Percentiles rank a stretch among this genome's conserved stretches.
These are phyloP conservation scores for Channallabes apus DNA, from an alignment of 2,797 vertebrate genomes.

Conservation along the genomic window DNA sequence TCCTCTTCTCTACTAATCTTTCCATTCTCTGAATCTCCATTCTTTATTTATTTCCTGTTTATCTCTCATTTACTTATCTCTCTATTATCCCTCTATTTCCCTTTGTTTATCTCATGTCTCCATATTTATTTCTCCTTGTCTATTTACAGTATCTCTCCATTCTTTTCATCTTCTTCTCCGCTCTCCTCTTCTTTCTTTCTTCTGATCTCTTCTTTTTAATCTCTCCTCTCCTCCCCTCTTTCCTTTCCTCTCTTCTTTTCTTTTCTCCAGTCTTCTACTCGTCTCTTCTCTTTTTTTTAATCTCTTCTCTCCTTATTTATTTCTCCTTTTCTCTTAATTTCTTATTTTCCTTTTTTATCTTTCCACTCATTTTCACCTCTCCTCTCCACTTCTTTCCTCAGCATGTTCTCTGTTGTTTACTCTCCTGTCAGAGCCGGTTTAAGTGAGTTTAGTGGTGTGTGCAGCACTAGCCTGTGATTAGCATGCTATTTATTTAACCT, in stretches of 20 bases:
- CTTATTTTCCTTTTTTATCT: background rate
- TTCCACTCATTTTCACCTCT: constrained; percentile 9
- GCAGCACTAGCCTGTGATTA: constrained; percentile 58
- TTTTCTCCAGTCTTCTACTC: background rate
- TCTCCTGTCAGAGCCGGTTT: constrained; percentile 56
- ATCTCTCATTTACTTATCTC: background rate
- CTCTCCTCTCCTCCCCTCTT: background rate
- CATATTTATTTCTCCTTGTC: background rate
- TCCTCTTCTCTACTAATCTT: background rate
- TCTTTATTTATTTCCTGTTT: background rate
- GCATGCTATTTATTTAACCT: constrained; percentile 62
- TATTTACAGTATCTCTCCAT: background rate
- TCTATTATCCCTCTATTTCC: background rate
- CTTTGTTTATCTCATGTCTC: background rate
- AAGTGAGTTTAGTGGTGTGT: constrained; percentile 56
- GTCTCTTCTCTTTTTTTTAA: background rate
- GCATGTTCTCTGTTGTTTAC: constrained; percentile 58
- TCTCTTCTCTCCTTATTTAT: background rate
- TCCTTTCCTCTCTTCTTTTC: background rate
- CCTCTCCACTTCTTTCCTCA: background rate
- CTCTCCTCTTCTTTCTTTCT: background rate
- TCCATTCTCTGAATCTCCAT: constrained; percentile 8
- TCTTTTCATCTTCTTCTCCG: background rate
- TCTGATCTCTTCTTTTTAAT: background rate
- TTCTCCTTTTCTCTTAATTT: background rate